Conservation (phyloP, 1,140 invertebrate species). For the Rhopalosiphum maidis region DNA sequence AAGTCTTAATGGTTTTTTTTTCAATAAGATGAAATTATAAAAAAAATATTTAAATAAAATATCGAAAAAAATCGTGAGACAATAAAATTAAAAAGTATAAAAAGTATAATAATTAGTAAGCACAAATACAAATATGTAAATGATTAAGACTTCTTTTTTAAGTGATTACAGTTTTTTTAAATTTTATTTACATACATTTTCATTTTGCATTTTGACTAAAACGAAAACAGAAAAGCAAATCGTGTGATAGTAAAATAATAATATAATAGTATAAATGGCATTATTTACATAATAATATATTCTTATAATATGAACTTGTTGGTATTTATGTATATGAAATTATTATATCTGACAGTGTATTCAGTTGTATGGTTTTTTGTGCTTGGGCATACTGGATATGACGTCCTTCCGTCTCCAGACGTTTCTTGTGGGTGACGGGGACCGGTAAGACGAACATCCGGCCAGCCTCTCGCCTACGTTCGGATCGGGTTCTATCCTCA, state of each 20-base stretch:
- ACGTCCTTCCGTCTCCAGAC: conserved; percentile 79
- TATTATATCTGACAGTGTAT: not conserved
- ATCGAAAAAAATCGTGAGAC: not conserved
- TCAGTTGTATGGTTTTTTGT: conserved; percentile 54
- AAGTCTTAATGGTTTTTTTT: not conserved
- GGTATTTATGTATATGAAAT: not conserved
- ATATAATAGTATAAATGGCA: not conserved
- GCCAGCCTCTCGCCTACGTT: conserved; percentile 43
- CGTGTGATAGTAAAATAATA: not conserved
- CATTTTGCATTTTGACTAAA: not conserved
- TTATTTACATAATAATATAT: not conserved
- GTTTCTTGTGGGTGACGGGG: conserved; percentile 58
- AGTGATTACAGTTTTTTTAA: not conserved
- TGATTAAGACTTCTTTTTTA: not conserved
- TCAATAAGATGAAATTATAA: conserved; percentile 16
- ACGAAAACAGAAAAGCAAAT: not conserved
- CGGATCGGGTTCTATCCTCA: conserved; percentile 66
- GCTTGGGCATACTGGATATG: conserved; percentile 76
- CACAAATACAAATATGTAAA: not conserved
- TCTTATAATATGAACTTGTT: not conserved
- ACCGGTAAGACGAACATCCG: conserved; percentile 38
- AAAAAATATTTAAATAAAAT: conserved; percentile 2
- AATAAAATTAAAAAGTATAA: conserved; percentile 39
- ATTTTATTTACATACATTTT: conserved; percentile 7
- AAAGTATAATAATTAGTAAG: conserved; percentile 35